Evolutionary conservation across 1,140 invertebrate species (phyloP).

Genomic region (Monomorium pharaonis): DNA sequence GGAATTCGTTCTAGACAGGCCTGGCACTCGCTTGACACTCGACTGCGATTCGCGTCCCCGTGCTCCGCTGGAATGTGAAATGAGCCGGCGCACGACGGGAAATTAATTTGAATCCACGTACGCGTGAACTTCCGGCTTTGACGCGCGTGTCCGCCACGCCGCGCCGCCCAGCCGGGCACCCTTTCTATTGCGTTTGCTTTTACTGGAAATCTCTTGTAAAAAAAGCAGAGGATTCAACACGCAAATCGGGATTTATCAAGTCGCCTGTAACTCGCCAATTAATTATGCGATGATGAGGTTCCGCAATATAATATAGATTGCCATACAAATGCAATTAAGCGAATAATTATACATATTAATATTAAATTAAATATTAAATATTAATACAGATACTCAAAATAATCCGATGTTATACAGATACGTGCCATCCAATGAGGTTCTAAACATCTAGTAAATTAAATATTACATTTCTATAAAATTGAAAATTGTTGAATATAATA

Average conservation of each 20-base stretch:
- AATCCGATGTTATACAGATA: neutral
- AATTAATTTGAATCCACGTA: constrained; percentile 77
- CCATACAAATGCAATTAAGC: neutral
- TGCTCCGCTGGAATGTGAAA: constrained; percentile 75
- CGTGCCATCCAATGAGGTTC: neutral
- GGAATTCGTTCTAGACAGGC: constrained; percentile 55
- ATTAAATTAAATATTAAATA: constrained; percentile 25
- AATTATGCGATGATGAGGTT: neutral
- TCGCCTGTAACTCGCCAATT: neutral
- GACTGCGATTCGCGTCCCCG: constrained; percentile 20
- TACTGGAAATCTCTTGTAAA: constrained; percentile 19
- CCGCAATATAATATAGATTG: neutral
- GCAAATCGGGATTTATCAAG: constrained; percentile 4
- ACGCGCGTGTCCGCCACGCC: constrained; percentile 25
- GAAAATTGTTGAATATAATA: neutral
- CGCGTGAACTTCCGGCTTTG: constrained; percentile 65
- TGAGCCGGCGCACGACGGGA: constrained; percentile 68
- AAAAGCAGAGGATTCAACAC: neutral
- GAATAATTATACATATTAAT: constrained; percentile 12
- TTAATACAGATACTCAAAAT: constrained; percentile 1
- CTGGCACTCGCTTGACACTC: constrained; percentile 43
- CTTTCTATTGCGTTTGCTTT: neutral
- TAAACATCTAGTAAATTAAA: neutral
- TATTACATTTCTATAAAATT: neutral
- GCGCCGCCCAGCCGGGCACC: neutral